phyloP scores from a whole-genome alignment of 2,797 vertebrate genomes.

The Helostoma temminkii region DNA sequence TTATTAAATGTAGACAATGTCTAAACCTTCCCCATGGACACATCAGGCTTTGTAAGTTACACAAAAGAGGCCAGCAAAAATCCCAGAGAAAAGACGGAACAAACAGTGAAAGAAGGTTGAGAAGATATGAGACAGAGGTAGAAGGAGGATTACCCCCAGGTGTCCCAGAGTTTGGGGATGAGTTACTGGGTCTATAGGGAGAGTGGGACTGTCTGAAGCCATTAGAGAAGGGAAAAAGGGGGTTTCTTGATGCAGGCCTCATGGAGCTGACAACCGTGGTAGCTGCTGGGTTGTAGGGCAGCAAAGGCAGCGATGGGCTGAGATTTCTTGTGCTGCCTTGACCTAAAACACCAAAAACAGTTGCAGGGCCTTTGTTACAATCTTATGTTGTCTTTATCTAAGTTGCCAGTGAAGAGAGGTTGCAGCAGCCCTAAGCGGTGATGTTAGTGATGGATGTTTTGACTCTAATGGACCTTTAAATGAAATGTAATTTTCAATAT shows the following conservation, averaged over 20 bases:
- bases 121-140: conserved; percentile 2
- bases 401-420: conserved; percentile 38
- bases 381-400: conserved; percentile 24
- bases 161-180: conserved; percentile 61
- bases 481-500: not conserved
- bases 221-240: conserved; percentile 64
- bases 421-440: conserved; percentile 51
- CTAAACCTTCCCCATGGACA: not conserved
- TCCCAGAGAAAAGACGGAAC: not conserved
- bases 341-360: conserved; percentile 81
- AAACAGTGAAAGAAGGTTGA: not conserved
- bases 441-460: conserved; percentile 55
- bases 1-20: not conserved
- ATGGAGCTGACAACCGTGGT: conserved; percentile 56
- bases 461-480: conserved; percentile 17
- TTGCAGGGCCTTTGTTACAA: conserved; percentile 45
- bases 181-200: conserved; percentile 69
- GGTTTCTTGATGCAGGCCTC: conserved; percentile 59
- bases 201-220: conserved; percentile 61
- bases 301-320: conserved; percentile 59
- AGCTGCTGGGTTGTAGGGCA: conserved; percentile 55
- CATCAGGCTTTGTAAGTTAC: too few relatives aligned
- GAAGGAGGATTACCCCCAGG: conserved; percentile 76
- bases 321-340: conserved; percentile 62
- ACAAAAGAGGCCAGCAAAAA: not conserved